Evolutionary conservation across 1,140 invertebrate species (phyloP).

Genomic region (Spodoptera frugiperda): DNA sequence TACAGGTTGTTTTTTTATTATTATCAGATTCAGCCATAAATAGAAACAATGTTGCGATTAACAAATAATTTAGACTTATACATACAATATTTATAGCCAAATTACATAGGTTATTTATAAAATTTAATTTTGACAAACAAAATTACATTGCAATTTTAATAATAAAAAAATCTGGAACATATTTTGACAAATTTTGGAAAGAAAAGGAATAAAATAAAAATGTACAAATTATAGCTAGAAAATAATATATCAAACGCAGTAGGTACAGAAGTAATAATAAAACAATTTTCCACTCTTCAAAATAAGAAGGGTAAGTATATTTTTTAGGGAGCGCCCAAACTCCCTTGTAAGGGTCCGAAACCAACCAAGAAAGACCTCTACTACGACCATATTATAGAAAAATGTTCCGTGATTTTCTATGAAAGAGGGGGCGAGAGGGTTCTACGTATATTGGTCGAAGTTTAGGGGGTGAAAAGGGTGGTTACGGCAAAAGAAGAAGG

Average conservation of each 20-base stretch:
- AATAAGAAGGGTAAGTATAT: constrained; percentile 66
- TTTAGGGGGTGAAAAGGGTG: constrained; percentile 51
- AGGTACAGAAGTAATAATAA: constrained; percentile 65
- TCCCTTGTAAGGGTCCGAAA: constrained; percentile 47
- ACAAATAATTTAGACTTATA: no score
- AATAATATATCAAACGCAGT: constrained; percentile 50
- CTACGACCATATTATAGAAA: constrained; percentile 43
- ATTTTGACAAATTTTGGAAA: no score
- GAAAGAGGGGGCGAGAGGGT: constrained; percentile 39
- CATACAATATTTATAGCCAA: no score
- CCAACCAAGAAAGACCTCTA: constrained; percentile 60
- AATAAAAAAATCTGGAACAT: no score
- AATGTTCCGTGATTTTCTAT: constrained; percentile 20
- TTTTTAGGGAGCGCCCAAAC: constrained; percentile 66
- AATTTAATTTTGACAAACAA: no score
- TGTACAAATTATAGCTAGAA: background rate
- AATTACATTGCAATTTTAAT: no score
- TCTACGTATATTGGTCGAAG: constrained; percentile 59
- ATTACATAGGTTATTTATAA: no score
- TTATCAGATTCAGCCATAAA: no score
- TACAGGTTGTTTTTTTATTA: no score
- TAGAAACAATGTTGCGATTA: no score
- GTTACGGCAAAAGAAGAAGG: constrained; percentile 69
- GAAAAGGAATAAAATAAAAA: no score
- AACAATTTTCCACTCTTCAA: constrained; percentile 62